phyloP scores from a whole-genome alignment of 2,113 vertebrate genomes.

The Scartelaos histophorus region DNA sequence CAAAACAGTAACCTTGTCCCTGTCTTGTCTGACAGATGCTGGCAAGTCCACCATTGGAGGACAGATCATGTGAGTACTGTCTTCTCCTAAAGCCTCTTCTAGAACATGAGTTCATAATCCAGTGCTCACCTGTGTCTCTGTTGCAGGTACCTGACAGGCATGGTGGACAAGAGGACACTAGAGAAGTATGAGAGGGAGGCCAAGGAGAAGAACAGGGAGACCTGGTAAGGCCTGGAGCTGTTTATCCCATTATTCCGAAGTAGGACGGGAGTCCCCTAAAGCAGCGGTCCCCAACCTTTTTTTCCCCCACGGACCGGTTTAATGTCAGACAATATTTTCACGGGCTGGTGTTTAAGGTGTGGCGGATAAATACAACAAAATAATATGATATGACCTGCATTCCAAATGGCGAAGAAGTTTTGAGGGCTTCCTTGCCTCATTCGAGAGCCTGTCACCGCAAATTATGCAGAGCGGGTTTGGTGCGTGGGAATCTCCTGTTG shows the following conservation, averaged over 20 bases:
- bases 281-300: too few relatives aligned
- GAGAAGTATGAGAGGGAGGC: constrained; percentile 99
- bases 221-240: constrained; percentile 81
- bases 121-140: not conserved
- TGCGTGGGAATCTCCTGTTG: too few relatives aligned
- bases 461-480: too few relatives aligned
- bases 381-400: too few relatives aligned
- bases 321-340: too few relatives aligned
- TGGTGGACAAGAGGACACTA: constrained; percentile 98
- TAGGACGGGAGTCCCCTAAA: too few relatives aligned
- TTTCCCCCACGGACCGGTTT: too few relatives aligned
- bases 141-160: constrained; percentile 94
- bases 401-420: too few relatives aligned
- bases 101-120: fast-evolving
- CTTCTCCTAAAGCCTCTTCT: not conserved
- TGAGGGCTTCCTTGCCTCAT: too few relatives aligned
- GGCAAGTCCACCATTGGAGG: constrained; percentile 99
- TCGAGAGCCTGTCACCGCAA: too few relatives aligned
- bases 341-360: too few relatives aligned
- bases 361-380: too few relatives aligned
- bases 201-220: constrained; percentile 99
- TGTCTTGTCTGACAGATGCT: constrained; percentile 80
- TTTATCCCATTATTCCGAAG: not conserved
- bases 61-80: constrained; percentile 93
- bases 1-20: not conserved